Percentiles rank a stretch among this genome's conserved stretches.
Conservation (phyloP, 2,888 invertebrate species). For the Lasioglossum leucozonium region DNA sequence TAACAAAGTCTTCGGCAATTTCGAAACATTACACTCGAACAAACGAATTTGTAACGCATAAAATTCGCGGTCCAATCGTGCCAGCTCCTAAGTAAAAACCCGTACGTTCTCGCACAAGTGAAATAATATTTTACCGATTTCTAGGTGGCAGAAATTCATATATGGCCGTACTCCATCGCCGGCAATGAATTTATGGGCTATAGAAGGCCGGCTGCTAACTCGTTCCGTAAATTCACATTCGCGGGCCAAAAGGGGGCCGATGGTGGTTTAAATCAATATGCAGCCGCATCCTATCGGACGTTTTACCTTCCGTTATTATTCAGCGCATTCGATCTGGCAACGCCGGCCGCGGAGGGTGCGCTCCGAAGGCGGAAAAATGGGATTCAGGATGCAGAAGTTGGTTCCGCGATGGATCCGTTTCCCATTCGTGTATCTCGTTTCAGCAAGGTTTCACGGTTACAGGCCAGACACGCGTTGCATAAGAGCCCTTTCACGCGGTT, state of each 20-base stretch:
- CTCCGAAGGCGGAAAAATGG: slow-evolving; percentile 7
- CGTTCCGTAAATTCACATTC: slow-evolving; percentile 9
- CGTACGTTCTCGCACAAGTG: not conserved
- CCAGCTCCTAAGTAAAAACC: not conserved
- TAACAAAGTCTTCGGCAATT: not conserved
- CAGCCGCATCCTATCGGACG: slow-evolving; percentile 9
- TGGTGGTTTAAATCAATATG: slow-evolving; percentile 19
- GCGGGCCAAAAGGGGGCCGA: not conserved
- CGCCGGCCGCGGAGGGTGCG: not conserved
- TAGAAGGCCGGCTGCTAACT: not conserved
- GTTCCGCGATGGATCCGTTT: slow-evolving; percentile 25
- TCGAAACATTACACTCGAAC: not conserved
- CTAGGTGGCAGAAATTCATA: not conserved
- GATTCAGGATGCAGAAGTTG: slow-evolving; percentile 6
- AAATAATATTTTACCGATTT: not conserved
- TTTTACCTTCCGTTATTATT: slow-evolving; percentile 8
- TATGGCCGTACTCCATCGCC: not conserved
- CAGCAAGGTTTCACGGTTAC: not conserved
- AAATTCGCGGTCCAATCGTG: not conserved
- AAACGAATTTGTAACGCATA: not conserved
- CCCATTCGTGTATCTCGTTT: slow-evolving; percentile 25
- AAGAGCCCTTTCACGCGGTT: not conserved
- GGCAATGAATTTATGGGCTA: slow-evolving; percentile 11
- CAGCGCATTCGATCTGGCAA: slow-evolving; percentile 7
- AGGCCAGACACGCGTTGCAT: slow-evolving; percentile 14